Evolutionary conservation across 1,140 invertebrate species (phyloP).

Genomic region (Lasaia peninsularis): DNA sequence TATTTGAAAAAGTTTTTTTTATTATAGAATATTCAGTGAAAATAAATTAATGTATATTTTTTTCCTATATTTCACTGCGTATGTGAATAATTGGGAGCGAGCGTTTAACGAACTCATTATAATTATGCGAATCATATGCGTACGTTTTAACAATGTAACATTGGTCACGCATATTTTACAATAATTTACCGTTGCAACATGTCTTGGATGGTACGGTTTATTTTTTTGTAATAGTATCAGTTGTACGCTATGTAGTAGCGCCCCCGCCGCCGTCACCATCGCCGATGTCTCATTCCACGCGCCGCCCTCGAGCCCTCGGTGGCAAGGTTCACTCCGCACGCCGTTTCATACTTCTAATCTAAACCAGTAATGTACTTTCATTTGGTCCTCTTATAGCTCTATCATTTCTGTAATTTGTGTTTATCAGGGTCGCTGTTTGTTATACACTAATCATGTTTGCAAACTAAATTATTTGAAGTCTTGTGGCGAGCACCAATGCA

Average conservation of each 20-base stretch:
- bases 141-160: neutral
- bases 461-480: too few species aligned
- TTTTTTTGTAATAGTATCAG: constrained; percentile 11
- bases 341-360: neutral
- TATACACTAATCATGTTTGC: too few species aligned
- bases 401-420: too few species aligned
- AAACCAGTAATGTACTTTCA: neutral
- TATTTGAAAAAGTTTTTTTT: too few species aligned
- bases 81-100: neutral
- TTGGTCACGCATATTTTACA: neutral
- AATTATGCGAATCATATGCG: neutral
- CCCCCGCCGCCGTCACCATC: constrained; percentile 26
- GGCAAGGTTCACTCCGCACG: neutral
- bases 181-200: neutral
- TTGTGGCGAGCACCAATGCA: too few species aligned
- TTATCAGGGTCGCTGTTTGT: too few species aligned
- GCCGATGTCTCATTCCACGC: constrained; percentile 36
- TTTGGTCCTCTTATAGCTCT: neutral
- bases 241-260: constrained; percentile 12
- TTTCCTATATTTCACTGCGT: neutral
- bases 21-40: neutral
- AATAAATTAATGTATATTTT: neutral
- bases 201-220: neutral
- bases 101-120: neutral
- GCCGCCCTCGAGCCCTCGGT: constrained; percentile 24